Conservation (phyloP, 2,113 vertebrate genomes). For the Piprites chloris region DNA sequence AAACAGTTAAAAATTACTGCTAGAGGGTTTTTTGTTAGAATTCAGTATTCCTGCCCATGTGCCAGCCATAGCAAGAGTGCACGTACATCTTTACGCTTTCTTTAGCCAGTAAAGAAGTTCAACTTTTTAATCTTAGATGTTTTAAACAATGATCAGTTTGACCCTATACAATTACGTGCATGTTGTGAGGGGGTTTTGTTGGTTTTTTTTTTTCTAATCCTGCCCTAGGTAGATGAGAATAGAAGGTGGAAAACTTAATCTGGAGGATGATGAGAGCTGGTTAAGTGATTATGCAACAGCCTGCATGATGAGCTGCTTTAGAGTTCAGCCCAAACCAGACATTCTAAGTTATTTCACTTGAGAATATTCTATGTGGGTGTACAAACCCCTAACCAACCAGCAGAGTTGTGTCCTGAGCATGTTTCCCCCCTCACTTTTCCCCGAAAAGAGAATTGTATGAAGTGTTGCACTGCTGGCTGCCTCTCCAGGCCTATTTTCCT, state of each 20-base stretch:
- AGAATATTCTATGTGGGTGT: background rate
- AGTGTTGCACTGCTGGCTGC: background rate
- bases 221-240: background rate
- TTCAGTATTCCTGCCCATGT: background rate
- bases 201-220: background rate
- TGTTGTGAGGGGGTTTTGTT: background rate
- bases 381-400: background rate
- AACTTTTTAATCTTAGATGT: background rate
- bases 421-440: background rate
- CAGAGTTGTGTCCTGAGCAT: background rate
- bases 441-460: background rate
- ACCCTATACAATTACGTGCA: background rate
- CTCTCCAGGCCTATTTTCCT: background rate
- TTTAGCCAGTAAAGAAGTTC: background rate
- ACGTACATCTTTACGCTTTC: background rate
- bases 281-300: background rate
- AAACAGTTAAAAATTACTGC: background rate
- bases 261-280: background rate
- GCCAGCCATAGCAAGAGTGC: background rate
- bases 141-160: background rate
- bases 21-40: background rate
- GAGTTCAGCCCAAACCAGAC: background rate
- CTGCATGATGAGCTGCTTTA: background rate
- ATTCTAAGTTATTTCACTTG: background rate
- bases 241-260: background rate